These are phyloP conservation scores for Spatulosminthurus flaviceps DNA, from an alignment of 2,888 invertebrate species.

Conservation along the genomic window DNA sequence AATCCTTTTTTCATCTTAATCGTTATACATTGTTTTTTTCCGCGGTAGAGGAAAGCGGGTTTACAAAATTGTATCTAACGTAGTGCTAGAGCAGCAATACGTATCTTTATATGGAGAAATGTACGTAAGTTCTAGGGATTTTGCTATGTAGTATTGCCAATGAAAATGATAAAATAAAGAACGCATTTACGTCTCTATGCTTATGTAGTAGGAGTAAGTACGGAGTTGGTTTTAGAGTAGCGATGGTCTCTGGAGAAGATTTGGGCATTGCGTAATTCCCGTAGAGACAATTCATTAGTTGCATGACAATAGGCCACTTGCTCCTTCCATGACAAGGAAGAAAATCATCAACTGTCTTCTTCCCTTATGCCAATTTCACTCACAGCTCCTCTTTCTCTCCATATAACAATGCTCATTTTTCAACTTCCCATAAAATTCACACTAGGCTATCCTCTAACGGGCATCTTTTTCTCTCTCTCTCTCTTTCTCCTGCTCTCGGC, in stretches of 20 bases:
- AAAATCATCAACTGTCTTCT: conserved; percentile 33
- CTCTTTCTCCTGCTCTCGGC: conserved; percentile 20
- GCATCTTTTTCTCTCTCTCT: conserved; percentile 4
- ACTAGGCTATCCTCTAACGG: conserved; percentile 36
- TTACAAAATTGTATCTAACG: no score
- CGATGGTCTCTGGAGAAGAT: neutral
- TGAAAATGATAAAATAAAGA: conserved; percentile 32
- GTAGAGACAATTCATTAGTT: conserved; percentile 58
- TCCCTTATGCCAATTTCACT: conserved; percentile 42
- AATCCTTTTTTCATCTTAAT: no score
- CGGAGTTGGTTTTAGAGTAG: neutral
- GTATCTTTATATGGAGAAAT: no score
- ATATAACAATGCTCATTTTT: conserved; percentile 40
- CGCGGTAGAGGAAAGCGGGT: no score
- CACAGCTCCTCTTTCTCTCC: neutral
- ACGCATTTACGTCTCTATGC: conserved; percentile 4
- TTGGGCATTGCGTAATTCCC: conserved; percentile 52
- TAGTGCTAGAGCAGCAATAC: no score
- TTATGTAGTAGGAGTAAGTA: neutral
- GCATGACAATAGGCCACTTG: conserved; percentile 57
- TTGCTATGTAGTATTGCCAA: neutral
- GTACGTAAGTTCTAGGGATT: no score
- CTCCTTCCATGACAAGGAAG: conserved; percentile 37
- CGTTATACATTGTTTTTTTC: no score
- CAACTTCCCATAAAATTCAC: conserved; percentile 53